These are phyloP conservation scores for Tetropium fuscum DNA, from an alignment of 2,888 invertebrate genomes.

Conservation along the genomic window DNA sequence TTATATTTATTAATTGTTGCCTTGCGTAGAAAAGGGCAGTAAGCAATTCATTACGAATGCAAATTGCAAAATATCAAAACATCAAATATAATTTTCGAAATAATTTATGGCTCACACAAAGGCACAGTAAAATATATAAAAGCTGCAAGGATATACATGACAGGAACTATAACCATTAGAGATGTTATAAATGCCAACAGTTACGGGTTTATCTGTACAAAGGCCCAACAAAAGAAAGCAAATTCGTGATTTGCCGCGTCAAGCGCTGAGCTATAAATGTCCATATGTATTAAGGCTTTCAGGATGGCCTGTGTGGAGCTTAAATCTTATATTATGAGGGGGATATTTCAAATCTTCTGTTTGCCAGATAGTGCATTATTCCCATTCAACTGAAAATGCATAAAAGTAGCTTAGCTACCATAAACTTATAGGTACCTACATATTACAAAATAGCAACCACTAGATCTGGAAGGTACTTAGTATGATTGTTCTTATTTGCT, in stretches of 20 bases:
- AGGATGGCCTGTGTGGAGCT: constrained; percentile 37
- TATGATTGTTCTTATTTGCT: too few relatives aligned
- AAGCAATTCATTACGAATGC: constrained; percentile 18
- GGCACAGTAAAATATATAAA: constrained; percentile 35
- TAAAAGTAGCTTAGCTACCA: too few relatives aligned
- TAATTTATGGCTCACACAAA: constrained; percentile 24
- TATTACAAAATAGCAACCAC: too few relatives aligned
- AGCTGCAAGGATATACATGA: constrained; percentile 37
- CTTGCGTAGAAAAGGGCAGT: too few relatives aligned
- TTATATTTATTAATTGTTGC: too few relatives aligned
- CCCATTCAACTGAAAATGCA: too few relatives aligned
- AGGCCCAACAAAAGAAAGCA: constrained; percentile 60
- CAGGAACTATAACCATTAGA: constrained; percentile 59
- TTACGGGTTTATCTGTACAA: constrained; percentile 60
- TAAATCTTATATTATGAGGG: constrained; percentile 25
- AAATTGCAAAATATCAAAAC: constrained; percentile 26
- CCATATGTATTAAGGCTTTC: constrained; percentile 58
- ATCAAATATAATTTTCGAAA: constrained; percentile 23
- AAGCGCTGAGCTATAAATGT: constrained; percentile 60
- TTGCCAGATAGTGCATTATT: not conserved
- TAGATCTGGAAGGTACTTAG: too few relatives aligned
- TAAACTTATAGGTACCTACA: too few relatives aligned
- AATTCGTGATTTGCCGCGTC: constrained; percentile 63
- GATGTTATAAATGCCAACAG: constrained; percentile 61
- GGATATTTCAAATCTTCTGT: constrained; percentile 8